phyloP scores from a whole-genome alignment of 2,113 vertebrate genomes.

The Sphyrna mokarran region DNA sequence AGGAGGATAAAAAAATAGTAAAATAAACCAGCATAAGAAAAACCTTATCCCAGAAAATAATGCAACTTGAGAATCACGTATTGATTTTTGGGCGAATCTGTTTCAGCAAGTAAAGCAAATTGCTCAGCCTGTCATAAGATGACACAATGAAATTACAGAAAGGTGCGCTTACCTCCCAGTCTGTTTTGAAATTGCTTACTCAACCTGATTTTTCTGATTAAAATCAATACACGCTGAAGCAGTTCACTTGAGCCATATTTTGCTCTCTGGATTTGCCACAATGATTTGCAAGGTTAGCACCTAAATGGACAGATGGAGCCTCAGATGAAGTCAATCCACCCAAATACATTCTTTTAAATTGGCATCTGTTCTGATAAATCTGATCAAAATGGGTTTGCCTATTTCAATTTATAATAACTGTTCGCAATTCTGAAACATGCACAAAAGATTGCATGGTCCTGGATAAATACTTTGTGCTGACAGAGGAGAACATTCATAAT shows the following conservation, averaged over 20 bases:
- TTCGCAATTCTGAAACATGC: not conserved
- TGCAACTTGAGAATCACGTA: not conserved
- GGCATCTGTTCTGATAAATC: not conserved
- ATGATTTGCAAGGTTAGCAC: not conserved
- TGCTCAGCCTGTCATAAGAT: constrained; percentile 12
- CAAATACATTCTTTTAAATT: not conserved
- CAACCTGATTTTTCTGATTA: constrained; percentile 30
- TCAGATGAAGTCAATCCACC: constrained; percentile 14
- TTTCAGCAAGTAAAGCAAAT: constrained; percentile 20
- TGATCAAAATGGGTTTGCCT: not conserved
- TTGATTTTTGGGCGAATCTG: constrained; percentile 12
- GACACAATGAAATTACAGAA: constrained; percentile 31
- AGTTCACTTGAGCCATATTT: not conserved
- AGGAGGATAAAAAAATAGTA: not conserved
- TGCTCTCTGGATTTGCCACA: constrained; percentile 26
- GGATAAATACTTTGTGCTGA: not conserved
- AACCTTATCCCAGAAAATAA: not conserved
- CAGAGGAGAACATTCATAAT: not conserved
- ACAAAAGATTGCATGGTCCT: not conserved
- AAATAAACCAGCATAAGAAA: not conserved
- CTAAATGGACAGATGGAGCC: not conserved
- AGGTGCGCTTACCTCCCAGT: not conserved
- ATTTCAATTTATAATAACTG: not conserved
- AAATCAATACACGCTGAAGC: constrained; percentile 28
- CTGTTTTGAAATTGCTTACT: constrained; percentile 30